Base-by-base conservation (phyloP, 2,888 invertebrate genomes). In the Polymixis flavicincta region DNA sequence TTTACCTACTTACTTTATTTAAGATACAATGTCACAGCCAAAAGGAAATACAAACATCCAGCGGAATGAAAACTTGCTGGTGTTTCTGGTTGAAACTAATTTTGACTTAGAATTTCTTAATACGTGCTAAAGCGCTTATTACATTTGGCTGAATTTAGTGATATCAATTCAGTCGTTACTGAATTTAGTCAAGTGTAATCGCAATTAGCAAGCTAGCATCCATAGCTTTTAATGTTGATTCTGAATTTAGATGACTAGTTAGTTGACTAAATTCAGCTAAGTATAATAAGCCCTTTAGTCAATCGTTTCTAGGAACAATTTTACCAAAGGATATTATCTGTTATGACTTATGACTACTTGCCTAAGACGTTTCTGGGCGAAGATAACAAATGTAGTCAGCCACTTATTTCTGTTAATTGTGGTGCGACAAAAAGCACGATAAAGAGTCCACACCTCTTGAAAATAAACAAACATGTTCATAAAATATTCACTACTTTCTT, bases 371-470 rank as follows among this genome's bases (percentile, higher is more conserved):
- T 78, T 75, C 76, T 69, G 64, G 75, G 73, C 74, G 79, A 66
- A 63, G 89, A 91, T 91, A 91, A 91, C 73, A 71, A 79, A 75
- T 68, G 74, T 66, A 88, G 87, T 84, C 71, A 84, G 85, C 83
- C 80, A 85, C 85, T 88, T 87, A 87, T 64, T 77, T 69, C 77
- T 87, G 85, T 84, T 88, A 86, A 88, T 87, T 88, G 82, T 79
- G 80, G 72, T 84, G 79, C 72, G 71, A 80, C 60, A 68, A 61
- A 66, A 74, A 67, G 68, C 32, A 74, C 70, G 90, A 91, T 90
- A 89, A 90, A 71, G 55, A 65, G 61, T 52, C 25, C 17, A 68
- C 68, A 74, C n/a, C 64, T 52, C 19, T 52, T 65, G 1, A 57
- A 54, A 71, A 64, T 50, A 82, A 73, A 74, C 25, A 66, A 77